Percentiles rank a stretch among this genome's conserved stretches.
Conservation (phyloP, 2,797 vertebrate genomes). For the Distichodus sexfasciatus region DNA sequence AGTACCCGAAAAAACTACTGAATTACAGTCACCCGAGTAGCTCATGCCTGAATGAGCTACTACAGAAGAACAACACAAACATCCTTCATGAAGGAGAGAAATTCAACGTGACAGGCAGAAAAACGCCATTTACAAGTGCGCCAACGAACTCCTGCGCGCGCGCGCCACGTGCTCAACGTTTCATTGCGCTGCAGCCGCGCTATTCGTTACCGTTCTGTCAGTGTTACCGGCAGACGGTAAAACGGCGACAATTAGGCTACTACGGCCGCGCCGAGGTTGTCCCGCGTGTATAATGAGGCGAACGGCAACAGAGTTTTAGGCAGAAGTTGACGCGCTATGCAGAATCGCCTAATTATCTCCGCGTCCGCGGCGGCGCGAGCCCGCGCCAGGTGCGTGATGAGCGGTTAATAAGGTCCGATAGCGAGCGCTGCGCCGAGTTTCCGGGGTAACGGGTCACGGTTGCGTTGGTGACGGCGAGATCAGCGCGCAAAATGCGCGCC, state of each 20-base stretch:
- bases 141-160: too few species aligned
- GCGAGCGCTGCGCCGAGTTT: too few species aligned
- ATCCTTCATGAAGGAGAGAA: not conserved
- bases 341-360: conserved; percentile 54
- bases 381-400: conserved; percentile 61
- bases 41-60: too few species aligned
- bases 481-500: conserved; percentile 65
- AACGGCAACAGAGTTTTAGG: conserved; percentile 45
- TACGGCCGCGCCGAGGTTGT: conserved; percentile 16
- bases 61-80: not conserved
- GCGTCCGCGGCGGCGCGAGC: conserved; percentile 52
- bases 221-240: conserved; percentile 26
- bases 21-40: too few species aligned
- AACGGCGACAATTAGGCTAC: conserved; percentile 44
- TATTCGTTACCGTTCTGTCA: conserved; percentile 35
- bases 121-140: not conserved
- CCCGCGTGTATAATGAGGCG: conserved; percentile 44
- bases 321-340: conserved; percentile 49
- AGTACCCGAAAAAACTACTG: too few species aligned
- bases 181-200: not conserved
- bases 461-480: conserved; percentile 53
- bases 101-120: not conserved
- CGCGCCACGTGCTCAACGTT: not conserved
- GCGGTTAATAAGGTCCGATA: conserved; percentile 66
- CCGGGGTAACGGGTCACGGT: conserved; percentile 3